phyloP scores from a whole-genome alignment of 2,113 vertebrate species.

The Arothron firmamentum region DNA sequence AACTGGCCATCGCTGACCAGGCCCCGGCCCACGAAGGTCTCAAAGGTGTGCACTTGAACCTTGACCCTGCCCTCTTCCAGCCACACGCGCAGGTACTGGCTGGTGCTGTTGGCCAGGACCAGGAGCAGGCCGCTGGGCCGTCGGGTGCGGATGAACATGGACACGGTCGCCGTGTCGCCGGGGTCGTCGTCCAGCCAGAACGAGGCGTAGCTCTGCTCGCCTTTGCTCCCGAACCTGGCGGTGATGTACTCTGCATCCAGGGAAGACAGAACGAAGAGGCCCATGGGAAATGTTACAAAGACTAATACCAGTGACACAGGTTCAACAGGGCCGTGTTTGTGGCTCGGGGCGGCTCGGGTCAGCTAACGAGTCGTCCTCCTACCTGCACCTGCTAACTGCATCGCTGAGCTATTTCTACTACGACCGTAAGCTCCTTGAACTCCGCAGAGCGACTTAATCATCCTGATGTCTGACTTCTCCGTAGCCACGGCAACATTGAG shows the following conservation, averaged over 20 bases:
- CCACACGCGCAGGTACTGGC: conserved; percentile 73
- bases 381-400: conserved; percentile 21
- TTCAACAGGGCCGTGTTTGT: too few species aligned
- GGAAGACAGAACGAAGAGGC: neutral
- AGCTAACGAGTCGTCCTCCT: neutral
- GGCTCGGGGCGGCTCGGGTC: too few species aligned
- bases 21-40: conserved; percentile 61
- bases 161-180: conserved; percentile 71
- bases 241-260: conserved; percentile 77
- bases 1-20: conserved; percentile 78
- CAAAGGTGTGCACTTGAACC: conserved; percentile 69
- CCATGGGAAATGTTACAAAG: too few species aligned
- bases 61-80: conserved; percentile 78
- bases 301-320: too few species aligned
- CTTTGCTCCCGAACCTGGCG: conserved; percentile 83
- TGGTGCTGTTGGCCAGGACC: conserved; percentile 76
- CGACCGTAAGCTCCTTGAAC: conserved; percentile 57
- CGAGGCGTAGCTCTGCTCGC: conserved; percentile 74
- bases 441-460: conserved; percentile 35
- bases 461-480: neutral
- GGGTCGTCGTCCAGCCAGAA: conserved; percentile 73
- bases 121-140: conserved; percentile 77
- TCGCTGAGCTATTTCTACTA: conserved; percentile 43
- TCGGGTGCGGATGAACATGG: conserved; percentile 85
- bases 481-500: too few species aligned